Evolutionary conservation across 1,140 invertebrate species (phyloP).

Genomic region (Psilanteris sp.): DNA sequence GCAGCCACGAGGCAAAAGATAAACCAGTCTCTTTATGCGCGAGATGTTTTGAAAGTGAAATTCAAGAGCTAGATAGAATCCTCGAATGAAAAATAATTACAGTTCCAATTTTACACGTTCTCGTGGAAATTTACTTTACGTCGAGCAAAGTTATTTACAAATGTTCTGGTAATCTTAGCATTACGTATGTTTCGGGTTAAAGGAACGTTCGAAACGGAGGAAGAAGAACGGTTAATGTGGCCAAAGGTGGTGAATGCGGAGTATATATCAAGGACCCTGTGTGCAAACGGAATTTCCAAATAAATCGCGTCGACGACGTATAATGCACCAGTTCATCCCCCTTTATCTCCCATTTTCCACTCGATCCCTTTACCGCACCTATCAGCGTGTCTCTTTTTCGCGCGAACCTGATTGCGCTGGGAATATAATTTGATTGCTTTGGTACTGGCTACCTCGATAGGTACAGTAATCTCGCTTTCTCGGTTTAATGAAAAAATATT

Average conservation of each 20-base stretch:
- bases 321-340: slow-evolving; percentile 42
- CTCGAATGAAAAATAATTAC: slow-evolving; percentile 72
- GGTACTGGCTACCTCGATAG: slow-evolving; percentile 64
- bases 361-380: slow-evolving; percentile 14
- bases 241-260: slow-evolving; percentile 45
- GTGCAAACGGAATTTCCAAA: slow-evolving; percentile 57
- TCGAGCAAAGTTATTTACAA: slow-evolving; percentile 67
- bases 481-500: slow-evolving; percentile 74
- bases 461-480: slow-evolving; percentile 67
- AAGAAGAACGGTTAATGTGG: slow-evolving; percentile 56
- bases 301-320: slow-evolving; percentile 60
- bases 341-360: slow-evolving; percentile 2
- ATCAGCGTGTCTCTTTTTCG: slow-evolving; percentile 64
- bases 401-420: slow-evolving; percentile 73
- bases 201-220: slow-evolving; percentile 38
- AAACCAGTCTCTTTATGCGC: slow-evolving; percentile 56
- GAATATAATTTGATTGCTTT: slow-evolving; percentile 77
- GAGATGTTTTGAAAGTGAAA: slow-evolving; percentile 60
- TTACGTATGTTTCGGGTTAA: slow-evolving; percentile 40
- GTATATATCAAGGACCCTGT: slow-evolving; percentile 48
- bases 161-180: slow-evolving; percentile 59
- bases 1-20: slow-evolving; percentile 62
- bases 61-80: slow-evolving; percentile 50
- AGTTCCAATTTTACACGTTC: slow-evolving; percentile 68
- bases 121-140: slow-evolving; percentile 46